Evolutionary conservation across 2,113 vertebrate species (phyloP).

Genomic region (Rhabdornis inornatus): DNA sequence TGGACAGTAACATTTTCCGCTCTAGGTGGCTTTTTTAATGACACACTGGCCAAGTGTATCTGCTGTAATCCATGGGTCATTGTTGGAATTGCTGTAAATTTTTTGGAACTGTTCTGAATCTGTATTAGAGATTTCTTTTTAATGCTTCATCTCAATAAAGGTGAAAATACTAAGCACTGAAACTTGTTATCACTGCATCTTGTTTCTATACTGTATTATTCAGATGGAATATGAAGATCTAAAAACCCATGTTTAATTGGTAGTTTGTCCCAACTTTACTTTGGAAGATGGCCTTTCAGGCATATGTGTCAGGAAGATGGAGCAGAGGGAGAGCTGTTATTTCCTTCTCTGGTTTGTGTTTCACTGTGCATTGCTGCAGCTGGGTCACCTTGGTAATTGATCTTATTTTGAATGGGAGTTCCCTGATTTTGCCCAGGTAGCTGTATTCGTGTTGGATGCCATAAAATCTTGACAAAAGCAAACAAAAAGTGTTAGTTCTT

Average conservation of each 20-base stretch:
- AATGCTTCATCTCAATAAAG: neutral
- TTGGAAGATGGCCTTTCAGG: neutral
- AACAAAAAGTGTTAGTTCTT: neutral
- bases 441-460: neutral
- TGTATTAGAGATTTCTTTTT: neutral
- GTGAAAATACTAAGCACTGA: neutral
- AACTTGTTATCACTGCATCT: neutral
- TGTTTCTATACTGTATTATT: neutral
- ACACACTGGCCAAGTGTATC: neutral
- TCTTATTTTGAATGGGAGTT: neutral
- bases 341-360: neutral
- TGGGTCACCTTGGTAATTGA: neutral
- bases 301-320: neutral
- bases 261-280: neutral
- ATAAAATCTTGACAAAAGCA: neutral
- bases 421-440: neutral
- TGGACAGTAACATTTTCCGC: neutral
- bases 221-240: neutral
- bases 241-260: neutral
- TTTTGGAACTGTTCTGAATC: neutral
- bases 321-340: neutral
- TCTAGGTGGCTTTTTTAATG: neutral
- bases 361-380: neutral
- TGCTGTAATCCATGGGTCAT: neutral
- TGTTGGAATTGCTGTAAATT: neutral